A percentile compares a stretch with the other conserved stretches of the same genome.
These are phyloP conservation scores for Scolopax rusticola DNA, from an alignment of 2,797 vertebrate species.

Conservation along the genomic window DNA sequence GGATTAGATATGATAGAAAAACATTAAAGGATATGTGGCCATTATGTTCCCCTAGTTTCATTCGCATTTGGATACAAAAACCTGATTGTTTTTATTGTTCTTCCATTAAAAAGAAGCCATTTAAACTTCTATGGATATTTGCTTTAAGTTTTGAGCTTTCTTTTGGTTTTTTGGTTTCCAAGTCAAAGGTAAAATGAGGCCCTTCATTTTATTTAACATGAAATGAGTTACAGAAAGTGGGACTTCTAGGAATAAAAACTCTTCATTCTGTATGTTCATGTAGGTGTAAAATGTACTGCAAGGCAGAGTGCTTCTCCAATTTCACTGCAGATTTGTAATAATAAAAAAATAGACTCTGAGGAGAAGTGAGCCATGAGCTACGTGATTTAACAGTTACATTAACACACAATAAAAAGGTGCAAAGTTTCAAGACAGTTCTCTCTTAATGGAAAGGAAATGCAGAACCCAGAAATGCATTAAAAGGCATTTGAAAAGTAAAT, in stretches of 20 bases:
- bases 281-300: slow-evolving; percentile 46
- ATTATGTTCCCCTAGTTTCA: background rate
- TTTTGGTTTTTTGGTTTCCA: background rate
- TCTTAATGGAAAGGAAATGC: background rate
- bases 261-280: background rate
- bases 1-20: background rate
- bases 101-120: background rate
- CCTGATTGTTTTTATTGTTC: background rate
- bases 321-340: background rate
- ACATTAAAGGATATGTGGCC: background rate
- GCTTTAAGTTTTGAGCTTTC: background rate
- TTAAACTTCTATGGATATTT: background rate
- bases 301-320: slow-evolving; percentile 37
- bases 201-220: slow-evolving; percentile 32
- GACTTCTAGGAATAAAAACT: slow-evolving; percentile 22
- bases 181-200: slow-evolving; percentile 8
- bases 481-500: background rate
- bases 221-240: slow-evolving; percentile 29
- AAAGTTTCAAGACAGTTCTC: background rate
- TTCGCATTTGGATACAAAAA: background rate
- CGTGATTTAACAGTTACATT: slow-evolving; percentile 8
- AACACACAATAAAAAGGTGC: background rate
- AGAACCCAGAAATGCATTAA: background rate
- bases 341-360: slow-evolving; percentile 1
- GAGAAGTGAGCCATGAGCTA: slow-evolving; percentile 14